Evolutionary conservation across 2,113 vertebrate species (phyloP).

Genomic region (Rutilus rutilus): DNA sequence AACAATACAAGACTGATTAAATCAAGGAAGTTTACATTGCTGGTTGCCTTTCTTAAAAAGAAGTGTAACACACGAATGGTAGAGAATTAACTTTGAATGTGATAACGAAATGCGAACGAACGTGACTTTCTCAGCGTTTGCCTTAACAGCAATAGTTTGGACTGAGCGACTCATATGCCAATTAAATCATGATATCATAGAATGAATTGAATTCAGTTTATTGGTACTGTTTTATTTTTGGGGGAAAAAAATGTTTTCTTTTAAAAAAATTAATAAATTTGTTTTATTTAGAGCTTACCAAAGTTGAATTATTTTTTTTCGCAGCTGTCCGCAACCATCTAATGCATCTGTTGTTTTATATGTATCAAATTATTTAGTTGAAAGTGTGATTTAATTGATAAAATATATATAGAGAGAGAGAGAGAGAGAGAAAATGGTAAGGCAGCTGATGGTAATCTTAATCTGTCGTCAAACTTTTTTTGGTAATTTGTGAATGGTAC

Average conservation of each 20-base stretch:
- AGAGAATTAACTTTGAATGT: neutral
- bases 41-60: conserved; percentile 6
- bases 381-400: neutral
- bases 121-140: neutral
- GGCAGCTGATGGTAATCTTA: conserved; percentile 2
- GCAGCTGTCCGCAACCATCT: conserved; percentile 3
- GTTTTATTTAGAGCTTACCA: conserved; percentile 38
- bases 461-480: neutral
- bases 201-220: neutral
- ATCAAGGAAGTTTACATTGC: neutral
- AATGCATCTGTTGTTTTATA: conserved; percentile 16
- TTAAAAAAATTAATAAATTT: neutral
- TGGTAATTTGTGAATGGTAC: conserved; percentile 31
- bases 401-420: neutral
- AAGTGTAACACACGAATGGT: neutral
- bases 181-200: neutral
- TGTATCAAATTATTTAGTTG: neutral
- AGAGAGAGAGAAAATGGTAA: neutral
- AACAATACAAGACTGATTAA: neutral
- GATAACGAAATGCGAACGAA: neutral
- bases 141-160: conserved; percentile 6
- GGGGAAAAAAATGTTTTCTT: neutral
- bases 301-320: conserved; percentile 5
- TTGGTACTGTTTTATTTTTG: neutral
- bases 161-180: conserved; percentile 2